These are phyloP conservation scores for Syritta pipiens DNA, from an alignment of 2,888 invertebrate genomes.

Conservation along the genomic window DNA sequence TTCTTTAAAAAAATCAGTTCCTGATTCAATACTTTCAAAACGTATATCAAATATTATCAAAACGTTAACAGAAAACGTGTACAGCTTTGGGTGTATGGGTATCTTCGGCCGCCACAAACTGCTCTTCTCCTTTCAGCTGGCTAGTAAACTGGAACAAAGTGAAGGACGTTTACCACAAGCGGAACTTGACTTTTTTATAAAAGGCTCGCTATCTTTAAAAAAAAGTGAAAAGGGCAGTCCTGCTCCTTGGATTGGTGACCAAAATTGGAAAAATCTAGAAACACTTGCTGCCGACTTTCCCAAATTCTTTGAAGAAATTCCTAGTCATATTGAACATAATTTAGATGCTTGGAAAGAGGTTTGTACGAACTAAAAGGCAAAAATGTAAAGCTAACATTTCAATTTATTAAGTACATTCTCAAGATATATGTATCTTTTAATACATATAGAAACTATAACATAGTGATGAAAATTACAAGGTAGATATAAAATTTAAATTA, in stretches of 20 bases:
- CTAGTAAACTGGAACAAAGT: conserved; percentile 89
- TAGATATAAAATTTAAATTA: no score
- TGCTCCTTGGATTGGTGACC: conserved; percentile 85
- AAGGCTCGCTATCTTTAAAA: conserved; percentile 89
- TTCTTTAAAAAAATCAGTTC: conserved; percentile 89
- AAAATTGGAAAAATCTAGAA: conserved; percentile 91
- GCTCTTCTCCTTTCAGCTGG: conserved; percentile 94
- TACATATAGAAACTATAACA: no score
- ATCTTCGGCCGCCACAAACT: conserved; percentile 95
- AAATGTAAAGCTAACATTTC: neutral
- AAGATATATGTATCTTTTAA: neutral
- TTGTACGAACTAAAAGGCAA: conserved; percentile 62
- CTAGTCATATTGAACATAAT: conserved; percentile 82
- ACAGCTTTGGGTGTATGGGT: conserved; percentile 94
- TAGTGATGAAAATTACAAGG: no score
- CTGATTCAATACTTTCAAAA: conserved; percentile 87
- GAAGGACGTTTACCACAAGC: conserved; percentile 83
- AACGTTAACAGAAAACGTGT: conserved; percentile 91
- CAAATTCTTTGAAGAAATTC: conserved; percentile 83
- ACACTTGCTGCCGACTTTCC: conserved; percentile 86
- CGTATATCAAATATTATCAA: conserved; percentile 90
- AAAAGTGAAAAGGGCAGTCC: conserved; percentile 85
- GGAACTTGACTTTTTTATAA: conserved; percentile 94
- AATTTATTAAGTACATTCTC: no score
- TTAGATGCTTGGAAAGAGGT: conserved; percentile 85